These are phyloP conservation scores for Arctocebus calabarensis DNA, from an alignment of 2,797 vertebrate genomes.

Conservation along the genomic window DNA sequence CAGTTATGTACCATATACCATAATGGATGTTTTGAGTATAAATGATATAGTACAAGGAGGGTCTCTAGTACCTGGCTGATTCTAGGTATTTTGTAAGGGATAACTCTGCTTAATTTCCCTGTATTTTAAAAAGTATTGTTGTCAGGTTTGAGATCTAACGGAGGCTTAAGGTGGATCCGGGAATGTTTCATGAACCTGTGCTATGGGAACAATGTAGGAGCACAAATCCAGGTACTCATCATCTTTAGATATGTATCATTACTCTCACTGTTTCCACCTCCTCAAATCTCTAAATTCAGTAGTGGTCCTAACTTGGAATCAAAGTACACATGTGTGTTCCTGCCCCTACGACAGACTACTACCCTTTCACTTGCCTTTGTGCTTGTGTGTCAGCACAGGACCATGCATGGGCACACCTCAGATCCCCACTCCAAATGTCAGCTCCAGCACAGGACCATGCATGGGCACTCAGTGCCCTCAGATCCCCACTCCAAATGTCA, in stretches of 20 bases:
- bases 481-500: background rate
- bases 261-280: background rate
- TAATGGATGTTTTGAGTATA: constrained; percentile 21
- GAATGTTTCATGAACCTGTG: background rate
- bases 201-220: background rate
- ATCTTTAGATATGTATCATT: background rate
- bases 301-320: background rate
- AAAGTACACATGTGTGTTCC: background rate
- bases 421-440: background rate
- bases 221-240: background rate
- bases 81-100: background rate
- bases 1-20: background rate
- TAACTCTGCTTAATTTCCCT: background rate
- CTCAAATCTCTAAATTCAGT: background rate
- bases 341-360: background rate
- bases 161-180: background rate
- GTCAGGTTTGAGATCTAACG: constrained; percentile 14
- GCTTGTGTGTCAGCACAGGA: background rate
- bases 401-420: background rate
- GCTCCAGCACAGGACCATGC: background rate
- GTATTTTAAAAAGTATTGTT: background rate
- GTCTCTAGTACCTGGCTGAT: background rate
- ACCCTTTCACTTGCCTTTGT: background rate
- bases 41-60: background rate
- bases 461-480: background rate